phyloP scores from a whole-genome alignment of 2,797 vertebrate genomes.

The Pogoniulus pusillus region DNA sequence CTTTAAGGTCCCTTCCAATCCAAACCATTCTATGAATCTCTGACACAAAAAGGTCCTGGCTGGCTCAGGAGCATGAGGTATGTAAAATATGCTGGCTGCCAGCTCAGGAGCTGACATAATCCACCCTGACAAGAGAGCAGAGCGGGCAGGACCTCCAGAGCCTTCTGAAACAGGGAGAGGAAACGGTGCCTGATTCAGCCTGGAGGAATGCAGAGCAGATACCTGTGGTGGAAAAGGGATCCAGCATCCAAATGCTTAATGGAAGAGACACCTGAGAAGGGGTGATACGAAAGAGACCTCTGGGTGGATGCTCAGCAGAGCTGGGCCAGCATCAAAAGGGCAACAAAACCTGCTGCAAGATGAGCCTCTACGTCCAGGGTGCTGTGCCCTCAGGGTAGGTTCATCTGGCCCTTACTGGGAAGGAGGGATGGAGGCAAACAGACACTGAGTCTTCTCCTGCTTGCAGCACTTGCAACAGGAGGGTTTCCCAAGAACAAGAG shows the following conservation, averaged over 20 bases:
- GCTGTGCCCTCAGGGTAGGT: neutral
- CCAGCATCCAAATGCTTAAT: neutral
- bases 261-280: neutral
- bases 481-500: neutral
- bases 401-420: neutral
- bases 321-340: neutral
- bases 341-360: neutral
- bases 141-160: conserved; percentile 11
- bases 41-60: neutral
- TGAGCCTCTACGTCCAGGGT: accelerated
- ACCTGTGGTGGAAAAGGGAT: neutral
- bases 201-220: neutral
- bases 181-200: conserved; percentile 36
- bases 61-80: conserved; percentile 13
- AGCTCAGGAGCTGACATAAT: conserved; percentile 33
- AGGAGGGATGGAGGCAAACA: neutral
- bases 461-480: neutral
- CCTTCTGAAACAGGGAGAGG: neutral
- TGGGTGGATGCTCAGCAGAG: neutral
- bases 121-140: conserved; percentile 32
- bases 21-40: too few relatives aligned
- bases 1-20: too few relatives aligned
- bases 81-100: conserved; percentile 16
- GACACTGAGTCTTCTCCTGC: neutral
- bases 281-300: neutral